Evolutionary conservation across 2,888 invertebrate genomes (phyloP), one percentile per base, ranked within the genome.

Genomic region (Nemoura dubitans): DNA sequence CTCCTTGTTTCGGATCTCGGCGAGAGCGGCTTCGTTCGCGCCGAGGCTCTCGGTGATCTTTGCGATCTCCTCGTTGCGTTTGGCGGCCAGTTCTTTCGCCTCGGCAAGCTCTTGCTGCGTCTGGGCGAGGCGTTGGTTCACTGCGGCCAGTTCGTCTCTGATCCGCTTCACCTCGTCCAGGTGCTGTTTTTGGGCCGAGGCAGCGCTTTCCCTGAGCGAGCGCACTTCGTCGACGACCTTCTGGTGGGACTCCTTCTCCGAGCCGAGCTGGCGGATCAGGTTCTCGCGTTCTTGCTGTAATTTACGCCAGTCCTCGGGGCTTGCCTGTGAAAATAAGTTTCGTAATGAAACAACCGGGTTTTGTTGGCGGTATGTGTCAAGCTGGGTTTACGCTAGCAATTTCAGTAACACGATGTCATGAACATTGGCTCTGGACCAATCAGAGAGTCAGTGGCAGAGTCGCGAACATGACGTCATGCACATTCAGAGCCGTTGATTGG

Each of bases 271-370:
- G 91, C 96, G 96, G 27, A 95, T 95, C 5, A 97, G 92, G 90
- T 95, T 96, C 91, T 97, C 97, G 42, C 97, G 94, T 91, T 97
- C 97, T 26, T 94, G 94, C 91, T 97, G 96, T 36, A 97, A 92
- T 85, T 96, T 94, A 90, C 97, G 97, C 94, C 97, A 96, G 91
- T 98, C 98, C 91, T 98, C 98, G 0, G 98, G 98, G 90, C 96
- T 97, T 27, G 96, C 96, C 36, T 36, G 36, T 10, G 10, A 36
- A 3, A 36, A 36, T 36, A 6, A 6, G 36, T 36, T n/a, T n/a
- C n/a, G n/a, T n/a, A n/a, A n/a, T n/a, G n/a, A n/a, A n/a, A n/a
- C n/a, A n/a, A n/a, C n/a, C n/a, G n/a, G n/a, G n/a, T n/a, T n/a
- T n/a, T n/a, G n/a, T n/a, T n/a, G n/a, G n/a, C n/a, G n/a, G n/a